Percentiles rank a stretch among this genome's conserved stretches.
Conservation (phyloP, 2,888 invertebrate species). For the Hydroisotoma schaefferi region DNA sequence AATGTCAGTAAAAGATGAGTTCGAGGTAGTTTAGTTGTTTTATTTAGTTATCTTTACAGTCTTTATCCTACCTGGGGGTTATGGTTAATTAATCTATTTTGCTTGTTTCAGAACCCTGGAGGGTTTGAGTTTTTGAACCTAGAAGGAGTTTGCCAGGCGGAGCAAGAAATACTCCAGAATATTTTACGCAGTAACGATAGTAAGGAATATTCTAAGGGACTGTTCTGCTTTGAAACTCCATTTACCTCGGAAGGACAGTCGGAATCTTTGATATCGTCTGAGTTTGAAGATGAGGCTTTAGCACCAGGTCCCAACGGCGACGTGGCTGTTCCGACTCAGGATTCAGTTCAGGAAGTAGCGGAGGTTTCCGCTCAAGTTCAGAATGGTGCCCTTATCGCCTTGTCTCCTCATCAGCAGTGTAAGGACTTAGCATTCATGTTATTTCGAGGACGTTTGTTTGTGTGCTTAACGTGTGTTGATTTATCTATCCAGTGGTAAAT, state of each 20-base stretch:
- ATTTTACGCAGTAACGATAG: slow-evolving; percentile 53
- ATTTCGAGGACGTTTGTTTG: neutral
- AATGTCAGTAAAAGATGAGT: too few species aligned
- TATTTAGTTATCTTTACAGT: too few species aligned
- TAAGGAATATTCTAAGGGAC: slow-evolving; percentile 31
- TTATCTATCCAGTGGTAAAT: slow-evolving; percentile 19
- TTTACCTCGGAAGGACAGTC: neutral
- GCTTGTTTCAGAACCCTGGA: slow-evolving; percentile 39
- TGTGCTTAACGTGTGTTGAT: neutral
- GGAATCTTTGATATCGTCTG: neutral
- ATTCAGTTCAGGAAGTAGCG: neutral
- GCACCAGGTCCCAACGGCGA: neutral
- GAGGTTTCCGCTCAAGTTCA: slow-evolving; percentile 10
- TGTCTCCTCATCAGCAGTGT: slow-evolving; percentile 5
- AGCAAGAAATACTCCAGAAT: slow-evolving; percentile 62
- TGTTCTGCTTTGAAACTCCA: slow-evolving; percentile 23
- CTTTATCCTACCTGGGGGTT: too few species aligned
- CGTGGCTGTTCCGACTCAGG: neutral
- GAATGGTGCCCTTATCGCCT: neutral
- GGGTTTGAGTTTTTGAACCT: slow-evolving; percentile 72
- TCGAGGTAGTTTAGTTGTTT: too few species aligned
- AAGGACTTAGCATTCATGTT: neutral
- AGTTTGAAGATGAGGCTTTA: neutral
- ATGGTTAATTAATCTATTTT: neutral
- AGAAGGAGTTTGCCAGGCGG: slow-evolving; percentile 67